phyloP scores from a whole-genome alignment of 1,140 invertebrate species.

The Drosophila busckii region DNA sequence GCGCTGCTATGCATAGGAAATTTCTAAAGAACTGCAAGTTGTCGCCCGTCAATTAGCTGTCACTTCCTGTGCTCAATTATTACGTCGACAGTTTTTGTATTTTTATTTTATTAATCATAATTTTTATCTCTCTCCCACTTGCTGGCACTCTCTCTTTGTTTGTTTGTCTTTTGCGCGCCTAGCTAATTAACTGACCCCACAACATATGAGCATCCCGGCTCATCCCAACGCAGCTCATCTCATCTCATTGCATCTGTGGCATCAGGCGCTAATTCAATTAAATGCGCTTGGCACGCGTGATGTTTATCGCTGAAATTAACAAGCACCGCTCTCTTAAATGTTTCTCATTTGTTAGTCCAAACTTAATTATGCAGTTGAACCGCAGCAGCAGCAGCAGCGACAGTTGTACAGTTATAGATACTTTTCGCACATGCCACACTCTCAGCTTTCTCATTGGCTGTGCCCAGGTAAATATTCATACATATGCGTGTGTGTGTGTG shows the following conservation, averaged over 20 bases:
- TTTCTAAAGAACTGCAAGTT: no score
- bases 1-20: no score
- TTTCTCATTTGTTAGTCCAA: background rate
- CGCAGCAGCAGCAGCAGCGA: constrained; percentile 13
- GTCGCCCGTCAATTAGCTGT: constrained; percentile 34
- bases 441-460: constrained; percentile 45
- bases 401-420: constrained; percentile 33
- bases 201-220: constrained; percentile 29
- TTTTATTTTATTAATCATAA: background rate
- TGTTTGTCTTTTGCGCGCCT: constrained; percentile 7
- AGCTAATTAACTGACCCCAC: constrained; percentile 28
- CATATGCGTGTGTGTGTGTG: constrained; percentile 2
- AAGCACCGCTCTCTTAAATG: constrained; percentile 8
- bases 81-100: background rate
- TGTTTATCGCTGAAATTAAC: constrained; percentile 35
- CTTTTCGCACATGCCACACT: constrained; percentile 24
- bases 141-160: background rate
- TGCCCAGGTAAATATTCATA: background rate
- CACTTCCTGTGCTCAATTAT: constrained; percentile 33
- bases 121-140: no score
- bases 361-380: constrained; percentile 12
- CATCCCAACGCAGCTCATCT: constrained; percentile 11
- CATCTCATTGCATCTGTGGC: constrained; percentile 14
- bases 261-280: constrained; percentile 66
- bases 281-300: constrained; percentile 54